Evolutionary conservation across 1,140 invertebrate species (phyloP).

Genomic region (Glomeris maerens): DNA sequence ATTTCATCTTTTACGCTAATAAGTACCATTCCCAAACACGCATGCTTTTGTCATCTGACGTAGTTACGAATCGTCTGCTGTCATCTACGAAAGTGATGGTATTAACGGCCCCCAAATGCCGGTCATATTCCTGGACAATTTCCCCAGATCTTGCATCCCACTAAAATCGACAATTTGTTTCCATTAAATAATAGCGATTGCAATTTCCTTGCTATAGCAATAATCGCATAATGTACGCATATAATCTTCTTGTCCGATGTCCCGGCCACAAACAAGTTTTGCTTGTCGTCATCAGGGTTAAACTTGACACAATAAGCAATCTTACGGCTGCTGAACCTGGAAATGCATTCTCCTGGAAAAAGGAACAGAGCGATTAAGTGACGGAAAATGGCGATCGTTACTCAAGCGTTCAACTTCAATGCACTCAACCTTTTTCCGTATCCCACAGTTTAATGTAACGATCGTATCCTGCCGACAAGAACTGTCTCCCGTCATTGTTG

Average conservation of each 20-base stretch:
- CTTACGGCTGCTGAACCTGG: slow-evolving; percentile 85
- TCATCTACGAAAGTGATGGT: slow-evolving; percentile 99
- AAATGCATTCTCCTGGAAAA: slow-evolving; percentile 63
- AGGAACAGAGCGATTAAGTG: slow-evolving; percentile 3
- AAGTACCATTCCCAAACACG: slow-evolving; percentile 96
- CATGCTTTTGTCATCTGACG: slow-evolving; percentile 97
- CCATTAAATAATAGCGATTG: neutral
- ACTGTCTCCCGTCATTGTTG: slow-evolving; percentile 83
- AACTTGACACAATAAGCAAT: slow-evolving; percentile 97
- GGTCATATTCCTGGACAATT: slow-evolving; percentile 95
- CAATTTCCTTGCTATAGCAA: neutral
- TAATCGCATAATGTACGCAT: slow-evolving; percentile 54
- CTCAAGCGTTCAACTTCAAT: slow-evolving; percentile 21
- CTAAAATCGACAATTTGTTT: slow-evolving; percentile 37
- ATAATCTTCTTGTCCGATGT: slow-evolving; percentile 99
- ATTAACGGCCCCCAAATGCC: slow-evolving; percentile 96
- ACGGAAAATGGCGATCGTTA: neutral
- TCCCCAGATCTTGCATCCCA: slow-evolving; percentile 92
- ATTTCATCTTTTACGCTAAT: slow-evolving; percentile 8
- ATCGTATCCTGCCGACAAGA: slow-evolving; percentile 84
- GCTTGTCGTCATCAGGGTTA: slow-evolving; percentile 92
- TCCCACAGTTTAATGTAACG: slow-evolving; percentile 97
- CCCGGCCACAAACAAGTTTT: slow-evolving; percentile 93
- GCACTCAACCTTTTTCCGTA: slow-evolving; percentile 80
- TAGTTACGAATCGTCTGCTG: slow-evolving; percentile 91